These are phyloP conservation scores for Prionace glauca DNA, from an alignment of 2,797 vertebrate genomes.

Conservation along the genomic window DNA sequence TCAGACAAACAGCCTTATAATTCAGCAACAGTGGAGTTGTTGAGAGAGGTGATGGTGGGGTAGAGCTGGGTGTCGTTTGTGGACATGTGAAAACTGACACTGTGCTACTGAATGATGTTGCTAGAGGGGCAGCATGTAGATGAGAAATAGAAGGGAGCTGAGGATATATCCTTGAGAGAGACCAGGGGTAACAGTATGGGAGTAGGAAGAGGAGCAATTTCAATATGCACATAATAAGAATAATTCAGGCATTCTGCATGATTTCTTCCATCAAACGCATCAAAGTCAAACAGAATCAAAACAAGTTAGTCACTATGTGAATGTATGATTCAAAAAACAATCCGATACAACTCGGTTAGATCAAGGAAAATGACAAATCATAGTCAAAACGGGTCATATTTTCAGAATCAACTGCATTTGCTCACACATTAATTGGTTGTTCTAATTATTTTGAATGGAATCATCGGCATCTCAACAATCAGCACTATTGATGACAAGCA, in stretches of 20 bases:
- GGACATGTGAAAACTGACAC: neutral
- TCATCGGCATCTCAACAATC: neutral
- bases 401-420: slow-evolving; percentile 2
- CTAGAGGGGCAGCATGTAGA: neutral
- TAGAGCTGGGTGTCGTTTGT: too few species aligned
- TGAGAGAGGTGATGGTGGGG: neutral
- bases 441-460: neutral
- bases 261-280: neutral
- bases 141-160: neutral
- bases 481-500: neutral
- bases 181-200: neutral
- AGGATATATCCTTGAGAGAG: neutral
- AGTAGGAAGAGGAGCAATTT: neutral
- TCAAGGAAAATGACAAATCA: neutral
- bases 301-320: neutral
- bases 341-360: neutral
- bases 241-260: neutral
- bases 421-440: slow-evolving; percentile 5
- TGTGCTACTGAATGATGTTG: neutral
- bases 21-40: neutral
- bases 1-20: neutral
- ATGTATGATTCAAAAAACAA: neutral
- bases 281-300: slow-evolving; percentile 5
- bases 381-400: slow-evolving; percentile 14
- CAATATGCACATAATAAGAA: neutral